Base-by-base conservation (phyloP, 1,140 invertebrate genomes). In the Drosophila persimilis region DNA sequence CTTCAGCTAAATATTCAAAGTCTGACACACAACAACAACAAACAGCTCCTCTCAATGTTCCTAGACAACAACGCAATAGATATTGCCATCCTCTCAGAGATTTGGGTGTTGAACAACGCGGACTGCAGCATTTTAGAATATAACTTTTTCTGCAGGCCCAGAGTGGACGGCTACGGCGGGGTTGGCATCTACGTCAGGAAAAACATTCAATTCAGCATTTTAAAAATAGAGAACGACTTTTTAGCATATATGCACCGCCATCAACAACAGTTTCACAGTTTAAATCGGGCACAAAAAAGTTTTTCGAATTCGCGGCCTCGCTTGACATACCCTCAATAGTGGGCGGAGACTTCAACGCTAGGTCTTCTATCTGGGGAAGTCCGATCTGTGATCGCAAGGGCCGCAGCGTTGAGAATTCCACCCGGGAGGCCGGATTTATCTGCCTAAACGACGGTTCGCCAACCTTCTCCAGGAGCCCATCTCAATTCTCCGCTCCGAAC, bases 361-460 rank as follows among this genome's bases (percentile, higher is more conserved):
- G 11, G 9, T 35, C 8, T 0, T 35, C 15, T 15, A 15, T 15
- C 15, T 15, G 15, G 15, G 15, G 15, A 15, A 15, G 15, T 15
- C 15, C 15, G 15, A 15, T 15, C 15, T 15, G 15, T 15, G 15
- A 15, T 15, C 15, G 15, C 15, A 15, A 15, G 15, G 15, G 15
- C 15, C 15, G 15, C 15, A 15, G 15, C 15, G 15, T 15, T 15
- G 15, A 15, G 15, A 15, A 35, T 2, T 8, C 31, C 9, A 35
- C 31, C 8, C 8, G 31, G 3, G 9, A 35, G 31, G 31, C 3
- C 2, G 31, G 31, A 9, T 35, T 7, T 9, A 11, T 35, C 8
- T 35, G 31, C 31, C 31, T 11, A 3, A 35, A 86, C 45, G 45
- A 47, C 20, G 45, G 45, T 0, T 47, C 45, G 0, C 45, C 45